Evolutionary conservation across 2,888 invertebrate genomes (phyloP).

Genomic region (Selenia dentaria): DNA sequence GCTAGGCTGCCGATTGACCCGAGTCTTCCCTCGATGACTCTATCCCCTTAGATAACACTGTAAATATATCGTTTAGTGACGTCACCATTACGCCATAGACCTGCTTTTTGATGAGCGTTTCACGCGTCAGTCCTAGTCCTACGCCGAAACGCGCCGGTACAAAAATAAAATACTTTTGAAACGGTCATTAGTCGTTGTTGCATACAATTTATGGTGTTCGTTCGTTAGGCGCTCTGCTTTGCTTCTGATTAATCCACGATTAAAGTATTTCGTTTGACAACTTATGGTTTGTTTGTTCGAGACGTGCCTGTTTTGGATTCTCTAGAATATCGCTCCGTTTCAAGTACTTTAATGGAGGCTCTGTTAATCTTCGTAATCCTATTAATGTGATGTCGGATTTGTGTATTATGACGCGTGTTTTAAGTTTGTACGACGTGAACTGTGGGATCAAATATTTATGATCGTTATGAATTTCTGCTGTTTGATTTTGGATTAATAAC

Average conservation of each 20-base stretch:
- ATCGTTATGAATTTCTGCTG: not conserved
- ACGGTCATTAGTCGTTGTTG: constrained; percentile 20
- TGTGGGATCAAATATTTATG: constrained; percentile 9
- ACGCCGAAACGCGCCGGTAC: constrained; percentile 42
- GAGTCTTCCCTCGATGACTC: constrained; percentile 11
- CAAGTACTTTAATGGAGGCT: not conserved
- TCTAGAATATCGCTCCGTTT: constrained; percentile 12
- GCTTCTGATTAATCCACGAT: constrained; percentile 24
- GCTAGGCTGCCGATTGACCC: constrained; percentile 10
- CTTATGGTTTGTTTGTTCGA: constrained; percentile 22
- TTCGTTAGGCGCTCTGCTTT: constrained; percentile 10
- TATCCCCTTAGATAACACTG: constrained; percentile 35
- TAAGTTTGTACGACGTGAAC: not conserved
- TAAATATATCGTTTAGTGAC: constrained; percentile 51
- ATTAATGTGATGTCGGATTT: not conserved
- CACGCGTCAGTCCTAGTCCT: constrained; percentile 54
- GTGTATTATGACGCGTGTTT: constrained; percentile 3
- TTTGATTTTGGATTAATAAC: not conserved
- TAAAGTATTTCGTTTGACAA: constrained; percentile 22
- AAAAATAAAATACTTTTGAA: constrained; percentile 27
- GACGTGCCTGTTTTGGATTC: constrained; percentile 21
- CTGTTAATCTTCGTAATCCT: constrained; percentile 8
- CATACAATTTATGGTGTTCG: constrained; percentile 27
- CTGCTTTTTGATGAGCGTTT: constrained; percentile 52
- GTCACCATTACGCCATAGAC: constrained; percentile 60